Evolutionary conservation across 64 coral and sea anemone species (phyloP), one percentile per base, ranked within the genome.

Genomic region (Anthopleura sola): DNA sequence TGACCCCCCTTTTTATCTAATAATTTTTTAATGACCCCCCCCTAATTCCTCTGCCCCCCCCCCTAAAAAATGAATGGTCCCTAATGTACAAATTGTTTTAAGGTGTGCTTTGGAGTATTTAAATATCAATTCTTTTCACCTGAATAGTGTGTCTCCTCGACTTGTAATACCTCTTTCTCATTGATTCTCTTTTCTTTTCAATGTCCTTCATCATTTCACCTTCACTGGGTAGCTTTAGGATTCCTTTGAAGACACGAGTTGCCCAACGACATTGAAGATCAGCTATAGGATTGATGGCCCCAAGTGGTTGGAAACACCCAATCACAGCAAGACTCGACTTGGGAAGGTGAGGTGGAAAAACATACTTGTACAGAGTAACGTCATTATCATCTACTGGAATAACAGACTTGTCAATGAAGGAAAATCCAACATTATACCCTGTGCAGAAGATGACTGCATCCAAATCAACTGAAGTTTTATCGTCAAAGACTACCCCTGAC

Each of bases 381-480:
- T 86, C 49, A 81, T 98, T 98, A 15, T 88, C 44, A 44, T 69
- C 24, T 26, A 94, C 86, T 78, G 83, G 38, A 36, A 94, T 28
- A 75, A 91, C 64, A 3, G 92, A 93, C 20, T 91, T 85, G 56
- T 98, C 95, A 26, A 98, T 38, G 44, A 83, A 94, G 21, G 46
- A 78, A 75, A 94, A 98, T 0, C 92, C 84, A 75, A 98, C 91
- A 23, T 92, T 74, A 49, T 98, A 98, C 5, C 95, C 95, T 16
- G 95, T 98, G 77, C 89, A 91, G 75, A 98, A 98, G 16, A 98
- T 89, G 12, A 98, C 92, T 49, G 46, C 95, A 94, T 98, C 95
- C 33, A 98, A 82, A 3, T 89, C 64, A 20, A 84, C 56, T 29
- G 86, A 54, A 44, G 95, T 89, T 49, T 94, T 98, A 44, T 44